Base-by-base conservation (phyloP, 2,113 vertebrate species). In the Arizona elegans region DNA sequence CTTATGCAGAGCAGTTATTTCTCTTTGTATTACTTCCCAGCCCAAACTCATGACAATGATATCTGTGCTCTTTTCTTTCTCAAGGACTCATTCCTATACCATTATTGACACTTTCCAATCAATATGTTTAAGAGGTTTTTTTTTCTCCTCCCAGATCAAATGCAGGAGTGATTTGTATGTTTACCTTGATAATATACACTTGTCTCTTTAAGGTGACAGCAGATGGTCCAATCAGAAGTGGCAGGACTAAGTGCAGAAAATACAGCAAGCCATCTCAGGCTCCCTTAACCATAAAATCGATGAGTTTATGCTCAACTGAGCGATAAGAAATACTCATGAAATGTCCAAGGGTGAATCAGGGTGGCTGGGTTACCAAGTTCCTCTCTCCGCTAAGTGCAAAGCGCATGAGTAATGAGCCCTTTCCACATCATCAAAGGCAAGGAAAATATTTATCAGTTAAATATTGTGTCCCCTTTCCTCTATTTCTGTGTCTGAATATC, bases 201-300 rank as follows among this genome's bases (percentile, higher is more conserved):
- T 97, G 96, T 98, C 97, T 98, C 97, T 97, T 98, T 97, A 97
- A 98, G 95, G 96, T 97, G 98, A 97, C 97, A 97, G 98, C 97
- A 97, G 97, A 98, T 98, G 96, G 95, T 97, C 97, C 94, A 95
- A 97, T 97, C 96, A 98, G 98, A 98, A 98, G 97, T 94, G 92
- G 95, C 97, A 97, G 96, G 98, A 98, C 98, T 97, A 96, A 98
- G 98, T 97, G 96, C 98, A 97, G 96, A 98, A 97, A 98, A 97
- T 96, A 97, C 96, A 95, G 98, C 96, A 98, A 97, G 97, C 97
- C 98, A 98, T 98, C 98, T 98, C 98, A 98, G 97, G 98, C 98
- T 98, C 97, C 97, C 95, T 98, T 98, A 99, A 98, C 98, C 98
- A 88, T 98, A 98, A 99, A 99, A 99, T 99, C 98, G 98, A 97